Evolutionary conservation across 2,888 invertebrate genomes (phyloP).

Genomic region (Drosophila antonietae): DNA sequence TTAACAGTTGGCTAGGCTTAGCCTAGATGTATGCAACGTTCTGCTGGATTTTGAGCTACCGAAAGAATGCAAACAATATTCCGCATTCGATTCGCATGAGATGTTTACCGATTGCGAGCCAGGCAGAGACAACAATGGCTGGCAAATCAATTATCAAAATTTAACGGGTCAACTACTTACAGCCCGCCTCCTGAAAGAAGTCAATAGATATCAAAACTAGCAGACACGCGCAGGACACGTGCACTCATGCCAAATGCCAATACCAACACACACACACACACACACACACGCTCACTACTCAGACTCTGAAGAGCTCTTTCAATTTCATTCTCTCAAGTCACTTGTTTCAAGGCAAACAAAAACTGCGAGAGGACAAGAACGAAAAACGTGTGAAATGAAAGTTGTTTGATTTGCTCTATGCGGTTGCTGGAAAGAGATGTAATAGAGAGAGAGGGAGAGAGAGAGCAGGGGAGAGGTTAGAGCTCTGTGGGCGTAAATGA

Average conservation of each 20-base stretch:
- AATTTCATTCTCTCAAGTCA: constrained; percentile 58
- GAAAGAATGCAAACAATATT: background rate
- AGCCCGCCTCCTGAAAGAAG: constrained; percentile 36
- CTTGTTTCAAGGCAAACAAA: constrained; percentile 75
- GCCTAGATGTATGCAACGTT: constrained; percentile 26
- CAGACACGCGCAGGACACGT: constrained; percentile 70
- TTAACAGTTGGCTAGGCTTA: background rate
- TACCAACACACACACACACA: background rate
- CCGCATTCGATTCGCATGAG: background rate
- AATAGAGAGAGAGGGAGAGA: background rate
- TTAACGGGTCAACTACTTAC: constrained; percentile 65
- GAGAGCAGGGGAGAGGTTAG: background rate
- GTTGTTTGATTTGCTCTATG: constrained; percentile 71
- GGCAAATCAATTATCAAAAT: constrained; percentile 67
- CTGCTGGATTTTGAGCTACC: background rate
- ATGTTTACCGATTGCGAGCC: background rate
- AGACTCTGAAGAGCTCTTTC: constrained; percentile 38
- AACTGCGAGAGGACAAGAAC: constrained; percentile 54
- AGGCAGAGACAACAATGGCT: constrained; percentile 24
- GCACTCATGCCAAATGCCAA: constrained; percentile 41
- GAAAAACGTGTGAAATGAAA: constrained; percentile 78
- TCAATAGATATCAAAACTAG: constrained; percentile 73
- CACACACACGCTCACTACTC: background rate
- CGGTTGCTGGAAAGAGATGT: background rate
- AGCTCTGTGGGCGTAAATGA: constrained; percentile 9